Base-by-base conservation (phyloP, 2,113 vertebrate genomes). In the Oreochromis niloticus region DNA sequence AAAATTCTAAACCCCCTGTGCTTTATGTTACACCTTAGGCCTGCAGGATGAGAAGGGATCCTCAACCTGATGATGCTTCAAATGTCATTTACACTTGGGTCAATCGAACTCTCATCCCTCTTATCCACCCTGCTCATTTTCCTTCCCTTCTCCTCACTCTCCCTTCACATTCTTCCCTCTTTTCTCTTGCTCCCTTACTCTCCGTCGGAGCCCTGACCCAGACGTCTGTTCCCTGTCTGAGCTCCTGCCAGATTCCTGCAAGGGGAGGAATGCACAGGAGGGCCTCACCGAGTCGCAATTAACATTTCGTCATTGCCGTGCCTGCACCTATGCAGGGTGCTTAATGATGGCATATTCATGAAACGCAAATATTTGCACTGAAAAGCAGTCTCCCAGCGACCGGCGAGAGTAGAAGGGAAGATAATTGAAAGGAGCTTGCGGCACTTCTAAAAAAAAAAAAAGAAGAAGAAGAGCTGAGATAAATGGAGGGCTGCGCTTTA, bases 321-420 rank as follows among this genome's bases (percentile, higher is more conserved):
- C 92, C 91, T 86, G 93, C 93, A 96, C 93, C 92, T 94, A 93
- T 93, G 90, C 87, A 63, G 83, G 87, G 73, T 75, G 57, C 92
- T 93, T 93, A 92, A 93, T 89, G 90, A 93, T 84, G 87, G 89
- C 85, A 88, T 92, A 91, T 94, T 95, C 91, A 91, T 92, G 94
- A 92, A 95, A 93, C 80, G 88, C 94, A 96, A 95, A 96, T 95
- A 94, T 96, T 95, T 94, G 93, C 93, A 81, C 48, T 80, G 87
- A 93, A 87, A 95, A 90, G 88, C 91, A 85, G 93, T 95, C 90
- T 93, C 90, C 93, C 86, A 86, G 94, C 86, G 87, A 93, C 94
- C 48, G 80, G 24, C 1, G 12, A 91, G 90, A 89, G 84, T 73
- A 80, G 81, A 39, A 46, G 80, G 85, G 86, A 78, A 88, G 90